Evolutionary conservation across 2,113 vertebrate genomes (phyloP).

Genomic region (Malurus elegans): DNA sequence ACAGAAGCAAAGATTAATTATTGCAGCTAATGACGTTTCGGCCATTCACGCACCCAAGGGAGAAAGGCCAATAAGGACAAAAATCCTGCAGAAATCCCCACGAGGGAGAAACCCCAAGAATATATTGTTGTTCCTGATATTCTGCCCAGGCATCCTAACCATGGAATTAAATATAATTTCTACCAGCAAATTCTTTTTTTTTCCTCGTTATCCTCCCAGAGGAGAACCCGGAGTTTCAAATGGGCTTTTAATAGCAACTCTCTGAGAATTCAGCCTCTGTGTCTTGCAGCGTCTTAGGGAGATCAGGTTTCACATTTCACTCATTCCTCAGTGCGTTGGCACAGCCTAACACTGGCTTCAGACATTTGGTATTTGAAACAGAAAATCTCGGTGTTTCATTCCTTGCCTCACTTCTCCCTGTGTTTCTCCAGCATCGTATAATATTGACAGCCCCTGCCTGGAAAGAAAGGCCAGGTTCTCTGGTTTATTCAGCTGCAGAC

Average conservation of each 20-base stretch:
- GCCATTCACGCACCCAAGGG: neutral
- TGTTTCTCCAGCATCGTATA: constrained; percentile 70
- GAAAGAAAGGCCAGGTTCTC: constrained; percentile 65
- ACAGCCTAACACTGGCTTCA: constrained; percentile 59
- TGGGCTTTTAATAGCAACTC: constrained; percentile 51
- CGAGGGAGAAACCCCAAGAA: neutral
- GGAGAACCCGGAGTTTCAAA: neutral
- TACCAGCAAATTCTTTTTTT: constrained; percentile 12
- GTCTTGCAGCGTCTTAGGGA: constrained; percentile 30
- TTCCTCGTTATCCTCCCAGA: constrained; percentile 15
- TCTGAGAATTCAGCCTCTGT: constrained; percentile 47
- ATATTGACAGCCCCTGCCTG: constrained; percentile 60
- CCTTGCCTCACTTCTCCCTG: constrained; percentile 64
- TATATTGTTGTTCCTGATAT: neutral
- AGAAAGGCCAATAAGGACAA: neutral
- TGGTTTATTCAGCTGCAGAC: constrained; percentile 67
- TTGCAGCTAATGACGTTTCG: neutral
- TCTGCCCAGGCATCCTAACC: constrained; percentile 20
- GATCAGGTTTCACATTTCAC: constrained; percentile 51
- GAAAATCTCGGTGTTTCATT: constrained; percentile 72
- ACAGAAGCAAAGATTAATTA: constrained; percentile 54
- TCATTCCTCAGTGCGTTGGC: constrained; percentile 68
- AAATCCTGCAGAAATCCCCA: neutral
- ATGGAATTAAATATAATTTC: constrained; percentile 48
- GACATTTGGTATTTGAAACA: constrained; percentile 70